Evolutionary conservation across 2,113 vertebrate species (phyloP), one percentile per base, ranked within the genome.

Genomic region (Sylvia atricapilla): DNA sequence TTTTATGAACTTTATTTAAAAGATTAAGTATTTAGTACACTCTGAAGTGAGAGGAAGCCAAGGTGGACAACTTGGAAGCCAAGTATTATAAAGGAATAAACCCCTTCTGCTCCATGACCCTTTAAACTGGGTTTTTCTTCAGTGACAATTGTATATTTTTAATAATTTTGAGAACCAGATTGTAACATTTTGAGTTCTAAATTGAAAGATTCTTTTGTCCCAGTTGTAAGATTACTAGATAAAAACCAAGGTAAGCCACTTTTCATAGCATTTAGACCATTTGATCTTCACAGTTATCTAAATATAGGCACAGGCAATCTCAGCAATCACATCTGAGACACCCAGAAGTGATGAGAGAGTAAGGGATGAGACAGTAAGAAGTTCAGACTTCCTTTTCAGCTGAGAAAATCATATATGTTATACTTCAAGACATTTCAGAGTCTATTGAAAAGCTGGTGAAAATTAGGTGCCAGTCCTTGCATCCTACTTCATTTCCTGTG

Each of bases 91-190:
- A 33, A 16, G 9, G 4, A 5, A 44, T 20, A 64, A 7, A 10
- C 2, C 3, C 2, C 2, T 30, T 21, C 35, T 3, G 1, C 8
- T 9, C 31, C 2, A 2, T 35, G 47, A 43, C 15, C 31, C 10
- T 58, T 10, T 62, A 39, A 70, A 75, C 18, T 63, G 17, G 4
- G 2, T 14, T 90, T 90, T 95, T 70, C 13, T 91, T 87, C 33
- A 47, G 15, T 80, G 76, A 23, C 2, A 18, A 6, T 8, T 93
- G n/a, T 27, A 25, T 53, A 19, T 70, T 84, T 89, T 81, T 53
- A 84, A 59, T 84, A 86, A 53, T 83, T 69, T 31, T 56, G 24
- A 47, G 58, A 83, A 55, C 4, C 5, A 46, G 5, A 6, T 43
- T 1, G 11, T 72, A 19, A 35, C 3, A 50, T 85, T 87, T 55